A percentile compares a stretch with the other conserved stretches of the same genome.
These are phyloP conservation scores for Aldabrachelys gigantea DNA, from an alignment of 2,113 vertebrate genomes.

Conservation along the genomic window DNA sequence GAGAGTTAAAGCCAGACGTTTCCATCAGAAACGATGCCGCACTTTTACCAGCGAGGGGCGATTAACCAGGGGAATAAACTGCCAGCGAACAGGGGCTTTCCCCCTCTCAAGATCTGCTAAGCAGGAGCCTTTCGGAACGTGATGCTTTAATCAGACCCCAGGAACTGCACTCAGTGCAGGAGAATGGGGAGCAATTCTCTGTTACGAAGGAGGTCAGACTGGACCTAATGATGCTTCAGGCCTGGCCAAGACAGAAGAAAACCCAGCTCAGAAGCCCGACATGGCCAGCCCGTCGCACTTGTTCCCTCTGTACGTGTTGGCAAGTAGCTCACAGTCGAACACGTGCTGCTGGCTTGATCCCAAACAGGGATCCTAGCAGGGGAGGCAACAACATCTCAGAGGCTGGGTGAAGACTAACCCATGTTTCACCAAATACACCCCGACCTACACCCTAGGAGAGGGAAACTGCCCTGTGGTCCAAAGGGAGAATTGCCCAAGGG, in stretches of 20 bases:
- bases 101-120: not conserved
- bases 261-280: not conserved
- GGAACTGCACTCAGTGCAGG: no score
- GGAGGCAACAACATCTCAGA: not conserved
- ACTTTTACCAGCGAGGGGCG: not conserved
- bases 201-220: not conserved
- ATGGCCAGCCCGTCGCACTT: not conserved
- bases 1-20: not conserved
- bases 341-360: no score
- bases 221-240: not conserved
- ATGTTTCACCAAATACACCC: not conserved
- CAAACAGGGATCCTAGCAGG: no score
- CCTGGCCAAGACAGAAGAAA: not conserved
- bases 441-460: no score
- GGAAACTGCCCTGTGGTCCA: no score
- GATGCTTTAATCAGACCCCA: no score
- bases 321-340: not conserved
- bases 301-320: not conserved
- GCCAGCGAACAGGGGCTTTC: no score
- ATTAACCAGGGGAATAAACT: not conserved
- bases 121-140: not conserved
- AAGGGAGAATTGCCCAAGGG: not conserved
- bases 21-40: rapidly evolving
- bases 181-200: no score
- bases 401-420: not conserved